Evolutionary conservation across 30 jellyfish, hydroid and myxozoan species (phyloP).

Genomic region (Aurelia coerulea): DNA sequence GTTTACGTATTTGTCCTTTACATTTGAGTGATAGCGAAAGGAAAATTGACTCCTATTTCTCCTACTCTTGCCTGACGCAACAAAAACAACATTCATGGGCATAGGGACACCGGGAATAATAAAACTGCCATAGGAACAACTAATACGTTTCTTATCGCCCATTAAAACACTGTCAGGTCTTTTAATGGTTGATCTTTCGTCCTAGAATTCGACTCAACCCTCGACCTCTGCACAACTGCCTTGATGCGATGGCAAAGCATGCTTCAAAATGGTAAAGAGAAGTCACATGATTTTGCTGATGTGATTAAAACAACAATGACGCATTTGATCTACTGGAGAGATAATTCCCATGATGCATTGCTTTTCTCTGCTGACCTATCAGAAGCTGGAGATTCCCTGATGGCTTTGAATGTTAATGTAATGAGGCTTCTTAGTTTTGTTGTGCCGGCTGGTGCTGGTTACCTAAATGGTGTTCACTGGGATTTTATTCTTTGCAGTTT

Average conservation of each 20-base stretch:
- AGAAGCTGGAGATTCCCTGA: constrained; percentile 31
- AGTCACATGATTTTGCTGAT: constrained; percentile 38
- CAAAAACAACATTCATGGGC: too few species aligned
- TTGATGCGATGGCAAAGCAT: constrained; percentile 53
- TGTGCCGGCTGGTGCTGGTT: constrained; percentile 25
- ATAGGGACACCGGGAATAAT: too few species aligned
- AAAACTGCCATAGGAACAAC: too few species aligned
- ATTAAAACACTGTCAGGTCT: too few species aligned
- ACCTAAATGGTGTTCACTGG: constrained; percentile 70
- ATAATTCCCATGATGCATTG: constrained; percentile 42
- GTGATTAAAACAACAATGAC: constrained; percentile 17
- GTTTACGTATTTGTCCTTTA: too few species aligned
- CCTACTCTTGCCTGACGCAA: too few species aligned
- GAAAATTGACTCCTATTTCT: too few species aligned
- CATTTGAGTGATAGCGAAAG: too few species aligned
- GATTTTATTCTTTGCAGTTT: constrained; percentile 89
- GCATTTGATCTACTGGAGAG: constrained; percentile 60
- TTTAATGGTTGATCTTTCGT: neutral
- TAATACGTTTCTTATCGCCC: too few species aligned
- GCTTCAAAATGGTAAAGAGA: constrained; percentile 20
- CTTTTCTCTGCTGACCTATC: constrained; percentile 24
- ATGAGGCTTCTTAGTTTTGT: constrained; percentile 58
- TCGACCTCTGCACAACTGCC: constrained; percentile 58
- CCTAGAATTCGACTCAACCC: constrained; percentile 26
- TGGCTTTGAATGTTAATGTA: constrained; percentile 43